phyloP scores from a whole-genome alignment of 2,113 vertebrate genomes.

The Ivindomyrus marchei region DNA sequence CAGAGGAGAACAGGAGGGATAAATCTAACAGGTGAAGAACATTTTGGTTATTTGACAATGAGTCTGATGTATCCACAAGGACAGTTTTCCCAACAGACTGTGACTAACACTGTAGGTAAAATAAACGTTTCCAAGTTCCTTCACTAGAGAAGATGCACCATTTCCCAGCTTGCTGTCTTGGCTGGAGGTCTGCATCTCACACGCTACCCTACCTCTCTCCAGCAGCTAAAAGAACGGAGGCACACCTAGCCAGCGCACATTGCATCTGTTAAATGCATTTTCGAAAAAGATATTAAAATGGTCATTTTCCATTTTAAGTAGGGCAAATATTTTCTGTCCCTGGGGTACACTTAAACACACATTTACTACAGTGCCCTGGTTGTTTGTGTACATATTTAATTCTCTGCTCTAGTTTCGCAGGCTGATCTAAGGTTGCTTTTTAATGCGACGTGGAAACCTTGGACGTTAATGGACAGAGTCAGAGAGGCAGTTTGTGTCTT shows the following conservation, averaged over 20 bases:
- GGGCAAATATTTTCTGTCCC: slow-evolving; percentile 26
- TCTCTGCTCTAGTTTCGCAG: slow-evolving; percentile 15
- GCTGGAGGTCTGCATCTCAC: background rate
- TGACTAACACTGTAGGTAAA: background rate
- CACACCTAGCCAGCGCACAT: background rate
- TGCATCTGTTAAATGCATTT: slow-evolving; percentile 16
- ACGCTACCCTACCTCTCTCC: background rate
- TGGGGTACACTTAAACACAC: slow-evolving; percentile 17
- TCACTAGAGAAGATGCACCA: background rate
- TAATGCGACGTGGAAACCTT: slow-evolving; percentile 6
- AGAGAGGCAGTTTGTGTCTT: background rate
- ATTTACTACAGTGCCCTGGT: slow-evolving; percentile 7
- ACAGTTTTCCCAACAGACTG: background rate
- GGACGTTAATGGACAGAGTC: background rate
- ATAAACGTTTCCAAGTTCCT: background rate
- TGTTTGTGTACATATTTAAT: slow-evolving; percentile 22
- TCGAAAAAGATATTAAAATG: slow-evolving; percentile 18
- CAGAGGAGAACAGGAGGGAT: background rate
- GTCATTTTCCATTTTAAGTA: slow-evolving; percentile 25
- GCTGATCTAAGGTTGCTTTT: background rate
- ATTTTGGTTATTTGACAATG: background rate
- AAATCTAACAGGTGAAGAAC: background rate
- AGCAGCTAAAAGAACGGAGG: background rate
- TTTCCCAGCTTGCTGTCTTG: background rate
- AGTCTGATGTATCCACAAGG: background rate